phyloP scores from a whole-genome alignment of 2,797 vertebrate species.

The Cuniculus paca region DNA sequence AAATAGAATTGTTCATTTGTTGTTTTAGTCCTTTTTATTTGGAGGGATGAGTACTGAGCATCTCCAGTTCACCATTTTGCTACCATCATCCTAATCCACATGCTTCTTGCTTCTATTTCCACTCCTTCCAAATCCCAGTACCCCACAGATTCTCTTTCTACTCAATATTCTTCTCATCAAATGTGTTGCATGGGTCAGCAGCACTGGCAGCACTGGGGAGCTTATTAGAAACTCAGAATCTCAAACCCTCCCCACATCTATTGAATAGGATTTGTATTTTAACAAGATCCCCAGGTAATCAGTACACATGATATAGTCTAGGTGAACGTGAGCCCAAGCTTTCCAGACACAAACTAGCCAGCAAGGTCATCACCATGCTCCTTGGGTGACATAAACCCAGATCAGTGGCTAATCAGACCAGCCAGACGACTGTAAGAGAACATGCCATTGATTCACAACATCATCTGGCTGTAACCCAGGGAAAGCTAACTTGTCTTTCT shows the following conservation, averaged over 20 bases:
- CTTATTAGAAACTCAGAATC: slow-evolving; percentile 19
- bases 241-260: background rate
- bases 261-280: slow-evolving; percentile 59
- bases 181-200: background rate
- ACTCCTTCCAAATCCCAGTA: background rate
- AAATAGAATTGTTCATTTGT: background rate
- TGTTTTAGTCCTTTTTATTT: background rate
- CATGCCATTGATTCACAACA: slow-evolving; percentile 63
- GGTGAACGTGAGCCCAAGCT: background rate
- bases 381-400: background rate
- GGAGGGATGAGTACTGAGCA: too few species aligned
- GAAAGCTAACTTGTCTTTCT: slow-evolving; percentile 65
- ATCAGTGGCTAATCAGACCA: background rate
- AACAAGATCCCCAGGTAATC: slow-evolving; percentile 47
- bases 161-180: background rate
- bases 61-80: background rate
- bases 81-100: background rate
- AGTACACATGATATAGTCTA: background rate
- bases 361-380: background rate
- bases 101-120: background rate
- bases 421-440: background rate
- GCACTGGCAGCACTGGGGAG: background rate
- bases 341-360: background rate
- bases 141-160: background rate
- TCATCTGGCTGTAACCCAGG: slow-evolving; percentile 53